A percentile compares a stretch with the other conserved stretches of the same genome.
Evolutionary conservation across 2,113 vertebrate species (phyloP).

Genomic region (Epinephelus cyanopodus): DNA sequence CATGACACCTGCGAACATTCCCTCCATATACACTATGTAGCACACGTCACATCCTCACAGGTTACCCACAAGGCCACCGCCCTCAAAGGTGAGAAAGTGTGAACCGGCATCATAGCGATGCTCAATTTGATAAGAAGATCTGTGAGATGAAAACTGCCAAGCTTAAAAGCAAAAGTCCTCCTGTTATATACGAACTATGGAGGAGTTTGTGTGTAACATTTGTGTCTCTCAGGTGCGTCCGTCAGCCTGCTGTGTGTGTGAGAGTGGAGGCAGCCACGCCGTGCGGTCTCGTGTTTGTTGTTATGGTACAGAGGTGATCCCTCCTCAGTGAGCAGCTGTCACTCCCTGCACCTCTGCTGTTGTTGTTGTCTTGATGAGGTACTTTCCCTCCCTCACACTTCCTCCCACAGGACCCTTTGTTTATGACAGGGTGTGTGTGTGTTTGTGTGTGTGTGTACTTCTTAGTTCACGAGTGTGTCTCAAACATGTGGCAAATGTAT

Average conservation of each 20-base stretch:
- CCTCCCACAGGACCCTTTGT: slow-evolving; percentile 78
- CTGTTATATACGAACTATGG: not conserved
- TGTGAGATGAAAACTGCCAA: too few relatives aligned
- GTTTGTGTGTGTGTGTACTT: slow-evolving; percentile 8
- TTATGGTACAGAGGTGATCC: slow-evolving; percentile 69
- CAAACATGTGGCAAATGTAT: slow-evolving; percentile 20
- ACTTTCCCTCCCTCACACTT: slow-evolving; percentile 76
- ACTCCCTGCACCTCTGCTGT: slow-evolving; percentile 67
- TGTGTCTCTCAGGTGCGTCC: not conserved
- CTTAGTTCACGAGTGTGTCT: not conserved
- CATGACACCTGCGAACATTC: too few relatives aligned
- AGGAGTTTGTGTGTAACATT: not conserved
- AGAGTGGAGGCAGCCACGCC: not conserved
- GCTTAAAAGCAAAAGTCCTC: not conserved
- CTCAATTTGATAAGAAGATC: not conserved
- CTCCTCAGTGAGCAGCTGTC: slow-evolving; percentile 74
- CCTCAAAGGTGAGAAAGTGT: too few relatives aligned
- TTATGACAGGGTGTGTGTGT: slow-evolving; percentile 53
- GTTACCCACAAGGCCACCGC: too few relatives aligned
- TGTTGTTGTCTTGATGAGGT: slow-evolving; percentile 78
- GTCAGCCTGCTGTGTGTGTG: not conserved
- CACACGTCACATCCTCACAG: too few relatives aligned
- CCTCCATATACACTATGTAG: too few relatives aligned
- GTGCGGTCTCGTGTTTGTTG: slow-evolving; percentile 31
- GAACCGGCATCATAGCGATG: not conserved